Conservation (phyloP, 2,113 vertebrate species). For the Trichechus manatus region DNA sequence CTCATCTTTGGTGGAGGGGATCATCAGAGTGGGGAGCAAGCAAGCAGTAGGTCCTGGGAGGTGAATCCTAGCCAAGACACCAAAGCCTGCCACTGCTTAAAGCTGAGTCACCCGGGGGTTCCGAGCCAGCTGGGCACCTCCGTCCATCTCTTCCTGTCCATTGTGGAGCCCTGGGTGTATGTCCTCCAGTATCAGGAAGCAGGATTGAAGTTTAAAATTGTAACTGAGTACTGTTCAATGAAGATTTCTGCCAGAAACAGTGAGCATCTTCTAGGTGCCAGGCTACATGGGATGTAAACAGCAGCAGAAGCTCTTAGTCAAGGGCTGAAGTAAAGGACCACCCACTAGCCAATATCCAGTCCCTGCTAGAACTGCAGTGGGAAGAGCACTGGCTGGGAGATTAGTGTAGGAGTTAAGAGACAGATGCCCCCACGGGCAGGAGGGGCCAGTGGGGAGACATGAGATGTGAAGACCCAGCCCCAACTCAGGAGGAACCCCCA, state of each 20-base stretch:
- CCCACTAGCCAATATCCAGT: background rate
- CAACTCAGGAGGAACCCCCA: background rate
- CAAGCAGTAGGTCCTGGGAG: background rate
- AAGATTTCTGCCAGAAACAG: background rate
- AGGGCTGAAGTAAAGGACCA: background rate
- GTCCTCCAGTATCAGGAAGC: background rate
- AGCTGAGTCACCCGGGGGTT: background rate
- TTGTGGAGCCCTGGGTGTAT: background rate
- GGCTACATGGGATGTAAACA: background rate
- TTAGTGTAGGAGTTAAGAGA: background rate
- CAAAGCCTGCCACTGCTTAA: fast-evolving
- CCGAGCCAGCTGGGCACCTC: background rate
- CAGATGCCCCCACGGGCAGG: background rate
- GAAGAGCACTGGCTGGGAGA: background rate
- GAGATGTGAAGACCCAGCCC: background rate
- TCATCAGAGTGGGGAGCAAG: background rate
- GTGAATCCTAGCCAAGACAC: background rate
- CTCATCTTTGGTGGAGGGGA: background rate
- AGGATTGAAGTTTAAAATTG: background rate
- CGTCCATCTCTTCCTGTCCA: background rate
- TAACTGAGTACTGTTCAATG: background rate
- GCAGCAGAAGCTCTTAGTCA: background rate
- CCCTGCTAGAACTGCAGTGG: no score
- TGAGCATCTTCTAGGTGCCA: background rate
- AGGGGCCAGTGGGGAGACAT: background rate